Evolutionary conservation across 2,797 vertebrate genomes (phyloP).

Genomic region (Melanogrammus aeglefinus): DNA sequence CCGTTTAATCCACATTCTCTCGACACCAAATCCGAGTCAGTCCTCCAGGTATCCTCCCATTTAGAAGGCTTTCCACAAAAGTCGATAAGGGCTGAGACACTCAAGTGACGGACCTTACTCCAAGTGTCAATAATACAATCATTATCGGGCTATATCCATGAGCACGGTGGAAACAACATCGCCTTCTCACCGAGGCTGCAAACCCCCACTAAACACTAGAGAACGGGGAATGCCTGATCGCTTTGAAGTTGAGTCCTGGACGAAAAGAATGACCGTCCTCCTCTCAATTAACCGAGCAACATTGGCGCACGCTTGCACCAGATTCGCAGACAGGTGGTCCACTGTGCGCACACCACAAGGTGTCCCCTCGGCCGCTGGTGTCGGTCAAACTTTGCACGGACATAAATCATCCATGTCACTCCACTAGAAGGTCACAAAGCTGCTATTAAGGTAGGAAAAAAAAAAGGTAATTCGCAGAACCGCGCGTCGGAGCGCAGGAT

Average conservation of each 20-base stretch:
- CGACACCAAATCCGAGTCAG: slow-evolving; percentile 73
- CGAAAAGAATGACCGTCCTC: slow-evolving; percentile 34
- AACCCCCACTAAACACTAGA: slow-evolving; percentile 35
- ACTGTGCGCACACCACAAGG: slow-evolving; percentile 45
- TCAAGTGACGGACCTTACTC: slow-evolving; percentile 76
- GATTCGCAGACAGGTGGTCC: slow-evolving; percentile 58
- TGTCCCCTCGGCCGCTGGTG: slow-evolving; percentile 38
- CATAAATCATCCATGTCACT: slow-evolving; percentile 53
- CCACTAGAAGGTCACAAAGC: slow-evolving; percentile 36
- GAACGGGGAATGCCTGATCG: slow-evolving; percentile 25
- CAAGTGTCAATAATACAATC: slow-evolving; percentile 67
- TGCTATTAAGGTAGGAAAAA: background rate
- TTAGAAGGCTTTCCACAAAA: slow-evolving; percentile 67
- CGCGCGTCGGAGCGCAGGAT: background rate
- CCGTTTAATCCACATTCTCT: slow-evolving; percentile 81
- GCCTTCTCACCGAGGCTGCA: slow-evolving; percentile 48
- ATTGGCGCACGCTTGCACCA: slow-evolving; percentile 26
- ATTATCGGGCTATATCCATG: slow-evolving; percentile 69
- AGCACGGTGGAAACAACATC: slow-evolving; percentile 55
- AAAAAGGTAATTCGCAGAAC: background rate
- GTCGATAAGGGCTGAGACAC: slow-evolving; percentile 57
- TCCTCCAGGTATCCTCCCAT: slow-evolving; percentile 77
- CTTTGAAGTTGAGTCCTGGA: slow-evolving; percentile 53
- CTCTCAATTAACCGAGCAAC: slow-evolving; percentile 29
- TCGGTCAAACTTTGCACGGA: slow-evolving; percentile 75